Base-by-base conservation (phyloP, 2,113 vertebrate species). In the Takifugu flavidus region DNA sequence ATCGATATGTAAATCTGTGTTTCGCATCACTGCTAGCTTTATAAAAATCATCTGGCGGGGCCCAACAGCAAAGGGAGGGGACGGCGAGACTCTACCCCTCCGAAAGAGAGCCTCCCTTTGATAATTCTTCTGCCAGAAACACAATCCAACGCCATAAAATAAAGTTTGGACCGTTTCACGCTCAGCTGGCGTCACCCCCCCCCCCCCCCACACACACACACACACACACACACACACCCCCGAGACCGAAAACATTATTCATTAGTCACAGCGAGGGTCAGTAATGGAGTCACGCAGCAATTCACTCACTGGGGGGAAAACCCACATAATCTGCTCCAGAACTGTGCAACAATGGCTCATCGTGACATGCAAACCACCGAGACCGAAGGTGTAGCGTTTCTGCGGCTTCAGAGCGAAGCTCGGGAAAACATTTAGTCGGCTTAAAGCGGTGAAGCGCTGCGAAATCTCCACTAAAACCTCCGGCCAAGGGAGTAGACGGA, bases 381-480 rank as follows among this genome's bases (percentile, higher is more conserved):
- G 34, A 39, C 7, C 34, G 8, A 10, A 39, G 34, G 34, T 39
- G 5, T 8, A 39, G 34, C 34, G 11, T 11, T 39, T 7, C 34
- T 39, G 34, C 11, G 34, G 8, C 7, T 10, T 39, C 11, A 39
- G 5, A 39, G 31, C 55, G 13, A 28, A 65, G 53, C 57, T 60
- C 8, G 50, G 44, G 29, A 51, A 10, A 47, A 25, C 3, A 55
- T 62, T 70, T 49, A 25, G 15, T 13, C n/a, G n/a, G 59, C 49
- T 71, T 71, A 46, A 56, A 67, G 68, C 71, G 8, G 28, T 58
- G 74, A 61, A 56, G 61, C n/a, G 45, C 20, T 34, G 50, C n/a
- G 25, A 58, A 5, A 45, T 54, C 86, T 78, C 87, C 86, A 87
- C 86, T 75, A 88, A 88, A 61, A 76, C 13, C 53, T 44, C 44